These are phyloP conservation scores for Plotosus lineatus DNA, from an alignment of 2,113 vertebrate species.

Conservation along the genomic window DNA sequence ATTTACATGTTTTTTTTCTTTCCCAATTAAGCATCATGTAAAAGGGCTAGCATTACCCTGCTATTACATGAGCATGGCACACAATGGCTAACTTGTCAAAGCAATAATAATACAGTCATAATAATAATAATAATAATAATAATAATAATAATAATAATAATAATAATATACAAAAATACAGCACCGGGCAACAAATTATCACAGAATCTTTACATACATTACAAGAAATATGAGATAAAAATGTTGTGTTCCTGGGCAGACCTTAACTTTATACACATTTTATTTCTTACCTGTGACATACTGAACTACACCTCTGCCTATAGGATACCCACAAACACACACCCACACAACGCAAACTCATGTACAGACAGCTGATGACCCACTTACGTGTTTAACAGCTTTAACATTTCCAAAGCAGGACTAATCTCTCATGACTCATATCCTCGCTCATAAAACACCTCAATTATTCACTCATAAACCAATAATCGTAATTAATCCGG, in stretches of 20 bases:
- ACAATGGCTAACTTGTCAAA: neutral
- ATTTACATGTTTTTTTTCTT: neutral
- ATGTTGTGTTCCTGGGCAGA: neutral
- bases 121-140: too few relatives aligned
- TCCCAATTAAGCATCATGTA: neutral
- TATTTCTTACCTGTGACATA: neutral
- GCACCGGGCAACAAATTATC: neutral
- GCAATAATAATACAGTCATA: too few relatives aligned
- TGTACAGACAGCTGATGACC: conserved; percentile 33
- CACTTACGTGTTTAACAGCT: conserved; percentile 32
- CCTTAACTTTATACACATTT: neutral
- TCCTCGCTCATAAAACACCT: conserved; percentile 31
- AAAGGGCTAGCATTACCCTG: neutral
- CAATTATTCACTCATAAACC: conserved; percentile 45
- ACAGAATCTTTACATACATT: neutral
- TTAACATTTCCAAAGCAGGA: conserved; percentile 66
- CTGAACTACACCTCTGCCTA: conserved; percentile 6
- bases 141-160: too few relatives aligned
- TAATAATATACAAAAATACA: conserved; percentile 7
- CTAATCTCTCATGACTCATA: conserved; percentile 50
- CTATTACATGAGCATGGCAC: neutral
- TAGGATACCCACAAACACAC: neutral
- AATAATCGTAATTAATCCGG: conserved; percentile 56
- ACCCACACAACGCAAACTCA: neutral
- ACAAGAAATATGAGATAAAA: neutral